Evolutionary conservation across 1,140 invertebrate species (phyloP).

Genomic region (Bicyclus anynana): DNA sequence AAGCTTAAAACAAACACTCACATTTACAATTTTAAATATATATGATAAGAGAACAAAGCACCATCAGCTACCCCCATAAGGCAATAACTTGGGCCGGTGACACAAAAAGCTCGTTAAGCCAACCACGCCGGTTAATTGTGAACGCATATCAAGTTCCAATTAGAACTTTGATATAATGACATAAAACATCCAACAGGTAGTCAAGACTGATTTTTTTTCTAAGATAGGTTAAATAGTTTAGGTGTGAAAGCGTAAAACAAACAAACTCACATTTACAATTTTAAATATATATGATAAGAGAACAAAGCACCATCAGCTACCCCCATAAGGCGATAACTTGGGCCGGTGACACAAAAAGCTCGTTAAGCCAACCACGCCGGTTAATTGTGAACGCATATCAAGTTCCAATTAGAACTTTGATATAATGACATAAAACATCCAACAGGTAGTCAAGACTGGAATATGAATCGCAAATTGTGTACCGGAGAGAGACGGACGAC

Average conservation of each 20-base stretch:
- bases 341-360: conserved; percentile 45
- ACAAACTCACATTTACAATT: too few species aligned
- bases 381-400: conserved; percentile 69
- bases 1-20: too few species aligned
- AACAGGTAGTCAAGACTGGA: conserved; percentile 39
- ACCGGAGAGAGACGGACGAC: conserved; percentile 13
- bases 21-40: too few species aligned
- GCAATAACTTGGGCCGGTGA: conserved; percentile 1
- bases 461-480: conserved; percentile 25
- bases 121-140: conserved; percentile 61
- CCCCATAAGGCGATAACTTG: conserved; percentile 7
- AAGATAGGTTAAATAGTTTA: too few species aligned
- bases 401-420: conserved; percentile 64
- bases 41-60: too few species aligned
- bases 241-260: too few species aligned
- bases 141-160: conserved; percentile 70
- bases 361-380: conserved; percentile 60
- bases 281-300: too few species aligned
- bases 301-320: too few species aligned
- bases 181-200: conserved; percentile 48
- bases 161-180: conserved; percentile 61
- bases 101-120: conserved; percentile 68
- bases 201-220: too few species aligned
- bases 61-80: too few species aligned
- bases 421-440: conserved; percentile 59